Conservation (phyloP, 1,140 invertebrate species). For the Nasonia vitripennis region DNA sequence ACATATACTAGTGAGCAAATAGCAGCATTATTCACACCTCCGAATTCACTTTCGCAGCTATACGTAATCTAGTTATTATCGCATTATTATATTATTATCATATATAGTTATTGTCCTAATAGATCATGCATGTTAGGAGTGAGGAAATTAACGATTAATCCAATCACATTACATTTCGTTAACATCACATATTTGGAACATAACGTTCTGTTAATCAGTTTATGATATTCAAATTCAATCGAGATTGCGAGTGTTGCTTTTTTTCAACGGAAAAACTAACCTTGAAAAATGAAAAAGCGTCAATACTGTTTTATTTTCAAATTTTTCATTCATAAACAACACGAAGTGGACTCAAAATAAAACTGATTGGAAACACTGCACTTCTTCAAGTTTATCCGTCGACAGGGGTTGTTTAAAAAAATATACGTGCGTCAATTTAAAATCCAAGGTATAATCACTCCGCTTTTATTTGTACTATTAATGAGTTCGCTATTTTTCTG, state of each 20-base stretch:
- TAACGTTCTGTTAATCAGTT: no score
- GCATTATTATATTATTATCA: background rate
- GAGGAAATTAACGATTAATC: background rate
- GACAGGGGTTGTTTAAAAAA: no score
- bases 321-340: no score
- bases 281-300: no score
- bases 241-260: no score
- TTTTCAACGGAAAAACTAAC: no score
- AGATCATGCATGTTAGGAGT: background rate
- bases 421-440: background rate
- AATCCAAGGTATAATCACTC: background rate
- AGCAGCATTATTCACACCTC: background rate
- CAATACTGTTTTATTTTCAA: no score
- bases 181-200: no score
- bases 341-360: no score
- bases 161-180: background rate
- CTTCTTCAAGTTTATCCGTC: no score
- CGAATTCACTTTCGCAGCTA: background rate
- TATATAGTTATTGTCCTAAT: background rate
- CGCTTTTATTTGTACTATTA: slow-evolving; percentile 27
- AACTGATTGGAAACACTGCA: no score
- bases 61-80: background rate
- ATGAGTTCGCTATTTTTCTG: slow-evolving; percentile 21
- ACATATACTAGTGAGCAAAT: background rate
- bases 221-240: no score